Base-by-base conservation (phyloP, 2,888 invertebrate species). In the Steinernema carpocapsae region DNA sequence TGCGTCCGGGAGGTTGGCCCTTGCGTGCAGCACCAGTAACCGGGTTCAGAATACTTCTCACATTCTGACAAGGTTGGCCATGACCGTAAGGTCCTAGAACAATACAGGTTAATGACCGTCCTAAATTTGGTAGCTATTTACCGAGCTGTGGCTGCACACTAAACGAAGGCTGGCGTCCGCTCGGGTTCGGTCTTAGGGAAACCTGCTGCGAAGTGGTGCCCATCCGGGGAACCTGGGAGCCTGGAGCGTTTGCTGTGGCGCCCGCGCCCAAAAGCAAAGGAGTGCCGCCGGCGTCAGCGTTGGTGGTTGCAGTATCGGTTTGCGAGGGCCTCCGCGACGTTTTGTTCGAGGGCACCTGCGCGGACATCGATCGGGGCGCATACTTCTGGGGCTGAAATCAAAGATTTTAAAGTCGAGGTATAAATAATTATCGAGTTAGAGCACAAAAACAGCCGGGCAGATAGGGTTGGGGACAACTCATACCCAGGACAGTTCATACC, bases 241-340 rank as follows among this genome's bases (percentile, higher is more conserved):
- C 32, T 17, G 32, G 4, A 64, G 64, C 17, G 19, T 32, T 64
- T 4, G 19, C 64, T 29, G 10, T 64, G 14, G 64, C 3, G 29
- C 64, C 64, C 1, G 64, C 64, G 14, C 64, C 64, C 64, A 32
- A 32, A 32, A 64, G 64, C 17, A 64, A 17, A 17, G 64, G 64
- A 29, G 64, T 64, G 1, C 64, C 64, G 32, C 64, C 64, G 17
- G 64, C 64, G 32, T 64, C 64, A 7, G 64, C 19, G 19, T 64
- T 64, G 3, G 64, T 6, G 1, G 37, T 29, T 12, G 64, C 56
- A 14, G 48, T 46, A 22, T 79, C 77, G 46, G 70, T 72, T 46
- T 79, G 77, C 10, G 79, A 79, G 32, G 78, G 74, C n/a, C 78
- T 71, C 26, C 79, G 79, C 3, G 72, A 56, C 17, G 76, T 59